Conservation (phyloP, 92 coral and sea anemone species). For the Pocillopora grandis region DNA sequence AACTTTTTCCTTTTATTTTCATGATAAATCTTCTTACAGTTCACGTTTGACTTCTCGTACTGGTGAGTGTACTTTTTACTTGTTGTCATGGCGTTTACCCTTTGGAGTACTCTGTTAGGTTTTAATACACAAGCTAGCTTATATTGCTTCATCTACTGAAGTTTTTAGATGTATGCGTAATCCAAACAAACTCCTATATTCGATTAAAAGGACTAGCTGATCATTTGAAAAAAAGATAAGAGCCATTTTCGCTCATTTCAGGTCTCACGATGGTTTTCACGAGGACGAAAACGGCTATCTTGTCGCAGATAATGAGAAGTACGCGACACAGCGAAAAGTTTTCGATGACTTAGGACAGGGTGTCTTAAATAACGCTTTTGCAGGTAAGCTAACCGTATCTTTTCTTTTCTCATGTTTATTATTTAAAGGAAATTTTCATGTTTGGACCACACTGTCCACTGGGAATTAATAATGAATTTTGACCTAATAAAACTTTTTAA, state of each 20-base stretch:
- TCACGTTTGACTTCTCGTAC: slow-evolving; percentile 95
- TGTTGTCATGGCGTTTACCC: neutral
- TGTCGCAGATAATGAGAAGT: slow-evolving; percentile 50
- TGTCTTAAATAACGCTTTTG: slow-evolving; percentile 93
- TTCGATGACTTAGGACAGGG: slow-evolving; percentile 97
- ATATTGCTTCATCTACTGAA: neutral
- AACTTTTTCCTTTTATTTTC: slow-evolving; percentile 18
- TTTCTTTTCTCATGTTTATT: neutral
- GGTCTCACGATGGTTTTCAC: slow-evolving; percentile 95
- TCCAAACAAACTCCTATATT: slow-evolving; percentile 19
- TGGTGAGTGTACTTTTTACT: slow-evolving; percentile 79
- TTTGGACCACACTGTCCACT: neutral
- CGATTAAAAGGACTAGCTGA: slow-evolving; percentile 1
- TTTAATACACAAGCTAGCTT: too few species aligned
- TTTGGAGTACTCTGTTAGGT: neutral
- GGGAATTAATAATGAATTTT: neutral
- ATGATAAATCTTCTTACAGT: slow-evolving; percentile 47
- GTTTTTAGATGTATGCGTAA: neutral
- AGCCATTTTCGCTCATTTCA: slow-evolving; percentile 25
- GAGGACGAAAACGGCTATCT: slow-evolving; percentile 81
- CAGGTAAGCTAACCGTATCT: slow-evolving; percentile 54
- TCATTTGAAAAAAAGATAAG: slow-evolving; percentile 9
- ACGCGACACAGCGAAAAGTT: slow-evolving; percentile 89
- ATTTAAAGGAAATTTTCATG: neutral
- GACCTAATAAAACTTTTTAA: neutral